Base-by-base conservation (phyloP, 2,797 vertebrate species). In the Sebastes iracundus region DNA sequence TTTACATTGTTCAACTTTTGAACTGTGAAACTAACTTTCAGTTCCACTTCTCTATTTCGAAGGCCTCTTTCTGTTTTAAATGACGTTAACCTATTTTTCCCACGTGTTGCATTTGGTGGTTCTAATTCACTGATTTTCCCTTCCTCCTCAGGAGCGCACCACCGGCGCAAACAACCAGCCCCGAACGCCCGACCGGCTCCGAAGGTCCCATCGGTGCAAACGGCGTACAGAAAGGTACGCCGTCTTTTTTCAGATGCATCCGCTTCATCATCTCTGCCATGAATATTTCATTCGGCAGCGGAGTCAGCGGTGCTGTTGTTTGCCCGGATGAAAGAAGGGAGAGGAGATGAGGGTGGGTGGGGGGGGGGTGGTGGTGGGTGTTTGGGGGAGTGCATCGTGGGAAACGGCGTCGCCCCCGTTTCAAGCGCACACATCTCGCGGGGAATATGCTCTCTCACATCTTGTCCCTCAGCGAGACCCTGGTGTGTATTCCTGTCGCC, bases 171-270 rank as follows among this genome's bases (percentile, higher is more conserved):
- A 88, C 93, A 88, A 81, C 71, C 87, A 81, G 72, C 89, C 77
- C 83, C 5, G 87, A 94, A 90, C 91, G 88, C 84, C 91, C 81
- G 69, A 82, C 90, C n/a, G 74, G 81, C 81, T 86, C 80, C 38
- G 82, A 94, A 30, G 87, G 82, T 91, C 92, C 94, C 88, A 72
- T 28, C 22, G 90, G 90, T 87, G 89, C 90, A 70, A 83, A 84
- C 89, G 56, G 82, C 91, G 77, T 63, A 79, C 93, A 91, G 90
- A 95, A 93, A 95, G 95, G 96, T 96, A 96, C 87, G 58, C 81
- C 75, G 82, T 86, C 92, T 46, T 46, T 46, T 92, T 88, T 89
- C 85, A 84, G 88, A 87, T 79, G 83, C 86, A 72, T 79, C 84
- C 9, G 73, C 90, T 93, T 93, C 77, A 90, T 93, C 78, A 89